Evolutionary conservation across 2,113 vertebrate species (phyloP).

Genomic region (Pygoscelis adeliae): DNA sequence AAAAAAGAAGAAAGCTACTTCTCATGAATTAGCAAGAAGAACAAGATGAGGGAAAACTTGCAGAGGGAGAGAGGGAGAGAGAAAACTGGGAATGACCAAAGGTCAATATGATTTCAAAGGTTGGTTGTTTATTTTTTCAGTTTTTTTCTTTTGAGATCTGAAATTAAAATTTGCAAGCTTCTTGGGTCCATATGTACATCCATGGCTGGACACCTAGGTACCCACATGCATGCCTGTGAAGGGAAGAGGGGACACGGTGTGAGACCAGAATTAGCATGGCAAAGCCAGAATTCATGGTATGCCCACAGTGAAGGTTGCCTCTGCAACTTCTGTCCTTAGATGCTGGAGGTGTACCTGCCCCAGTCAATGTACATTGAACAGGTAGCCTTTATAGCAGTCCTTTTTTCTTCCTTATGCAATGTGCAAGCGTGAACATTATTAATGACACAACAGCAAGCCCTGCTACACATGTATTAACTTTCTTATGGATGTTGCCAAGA

Average conservation of each 20-base stretch:
- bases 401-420: neutral
- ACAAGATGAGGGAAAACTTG: neutral
- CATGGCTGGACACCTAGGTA: neutral
- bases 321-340: neutral
- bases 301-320: neutral
- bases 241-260: neutral
- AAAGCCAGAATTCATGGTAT: neutral
- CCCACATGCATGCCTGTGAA: neutral
- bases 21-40: neutral
- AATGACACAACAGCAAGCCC: neutral
- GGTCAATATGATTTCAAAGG: neutral
- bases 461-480: neutral
- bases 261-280: neutral
- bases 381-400: neutral
- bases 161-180: neutral
- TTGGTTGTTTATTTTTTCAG: neutral
- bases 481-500: neutral
- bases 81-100: neutral
- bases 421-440: neutral
- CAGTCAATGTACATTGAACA: neutral
- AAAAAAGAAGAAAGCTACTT: neutral
- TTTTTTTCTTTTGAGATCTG: neutral
- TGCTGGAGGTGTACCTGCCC: accelerated
- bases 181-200: neutral
- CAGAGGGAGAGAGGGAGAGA: neutral